A percentile compares a stretch with the other conserved stretches of the same genome.
phyloP scores from a whole-genome alignment of 2,888 invertebrate genomes.

The Orthosia gothica region DNA sequence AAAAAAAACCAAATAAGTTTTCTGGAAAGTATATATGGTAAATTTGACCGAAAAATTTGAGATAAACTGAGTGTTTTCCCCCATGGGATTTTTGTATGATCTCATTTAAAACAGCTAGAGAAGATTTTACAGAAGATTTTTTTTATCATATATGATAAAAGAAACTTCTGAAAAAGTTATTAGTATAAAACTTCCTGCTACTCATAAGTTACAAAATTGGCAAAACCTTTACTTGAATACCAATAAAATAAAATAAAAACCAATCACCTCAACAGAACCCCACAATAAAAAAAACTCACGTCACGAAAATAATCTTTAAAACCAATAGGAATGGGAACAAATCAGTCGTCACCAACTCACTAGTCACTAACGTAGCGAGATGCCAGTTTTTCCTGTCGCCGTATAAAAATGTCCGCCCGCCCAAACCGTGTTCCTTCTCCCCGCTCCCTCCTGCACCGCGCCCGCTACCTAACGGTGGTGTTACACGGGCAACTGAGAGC shows the following conservation, averaged over 20 bases:
- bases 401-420: conserved; percentile 89
- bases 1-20: too few species aligned
- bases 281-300: conserved; percentile 47
- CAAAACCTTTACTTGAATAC: not conserved
- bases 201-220: not conserved
- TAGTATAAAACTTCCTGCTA: too few species aligned
- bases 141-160: too few species aligned
- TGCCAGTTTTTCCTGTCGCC: conserved; percentile 81
- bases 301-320: conserved; percentile 63
- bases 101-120: too few species aligned
- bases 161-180: too few species aligned
- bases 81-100: too few species aligned
- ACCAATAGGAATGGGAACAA: conserved; percentile 75
- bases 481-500: conserved; percentile 30
- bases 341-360: conserved; percentile 85
- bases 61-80: too few species aligned
- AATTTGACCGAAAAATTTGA: too few species aligned
- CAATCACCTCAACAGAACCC: not conserved
- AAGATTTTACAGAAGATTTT: too few species aligned
- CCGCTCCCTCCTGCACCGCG: conserved; percentile 65
- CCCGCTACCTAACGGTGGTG: conserved; percentile 51
- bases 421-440: conserved; percentile 85
- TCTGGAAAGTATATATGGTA: too few species aligned
- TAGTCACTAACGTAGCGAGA: conserved; percentile 72
- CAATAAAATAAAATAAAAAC: not conserved